Evolutionary conservation across 30 jellyfish, hydroid and myxozoan genomes (phyloP), one percentile per base, ranked within the genome.

Genomic region (Catostylus mosaicus): DNA sequence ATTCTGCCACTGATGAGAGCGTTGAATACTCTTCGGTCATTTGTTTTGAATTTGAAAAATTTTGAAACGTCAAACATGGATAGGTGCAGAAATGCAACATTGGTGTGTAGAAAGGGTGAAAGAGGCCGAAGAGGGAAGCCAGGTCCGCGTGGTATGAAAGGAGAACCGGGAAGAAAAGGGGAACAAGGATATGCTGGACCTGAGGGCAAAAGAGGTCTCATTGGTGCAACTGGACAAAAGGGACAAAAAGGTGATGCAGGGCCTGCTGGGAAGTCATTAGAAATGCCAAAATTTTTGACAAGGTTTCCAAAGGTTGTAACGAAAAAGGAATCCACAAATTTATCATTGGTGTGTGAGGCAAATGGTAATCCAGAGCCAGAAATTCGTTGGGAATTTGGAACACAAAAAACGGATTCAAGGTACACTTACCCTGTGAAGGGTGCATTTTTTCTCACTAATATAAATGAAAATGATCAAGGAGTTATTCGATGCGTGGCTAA

Each of bases 241-340:
- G 85, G 85, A 26, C 40, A 46, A 30, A 74, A 52, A n/a, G 85
- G 85, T 30, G 75, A 74, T 3, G 75, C 63, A 7, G 85, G 85
- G 14, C 30, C 29, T 9, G 30, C 75, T 27, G 85, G 85, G 2
- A 34, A 32, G 38, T 59, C 88, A 19, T 40, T 76, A 12, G 75
- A 35, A 23, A 57, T 33, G 27, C 88, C 88, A 59, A 57, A 18
- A 10, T 31, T 76, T 19, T 9, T 22, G 9, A n/a, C 78, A 18
- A 34, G 18, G 43, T 76, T 34, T 36, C 78, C 31, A 20, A 26
- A 6, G 1, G 47, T 14, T 3, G 22, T 59, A 52, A 14, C 14
- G 10, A 24, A 33, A 76, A 18, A 22, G 2, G 88, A 76, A 76
- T 6, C 70, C 0, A 76, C 67, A 0, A 57, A 33, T 57, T 59